Evolutionary conservation across 1,140 invertebrate genomes (phyloP), one percentile per base, ranked within the genome.

Genomic region (Cydia pomonella): DNA sequence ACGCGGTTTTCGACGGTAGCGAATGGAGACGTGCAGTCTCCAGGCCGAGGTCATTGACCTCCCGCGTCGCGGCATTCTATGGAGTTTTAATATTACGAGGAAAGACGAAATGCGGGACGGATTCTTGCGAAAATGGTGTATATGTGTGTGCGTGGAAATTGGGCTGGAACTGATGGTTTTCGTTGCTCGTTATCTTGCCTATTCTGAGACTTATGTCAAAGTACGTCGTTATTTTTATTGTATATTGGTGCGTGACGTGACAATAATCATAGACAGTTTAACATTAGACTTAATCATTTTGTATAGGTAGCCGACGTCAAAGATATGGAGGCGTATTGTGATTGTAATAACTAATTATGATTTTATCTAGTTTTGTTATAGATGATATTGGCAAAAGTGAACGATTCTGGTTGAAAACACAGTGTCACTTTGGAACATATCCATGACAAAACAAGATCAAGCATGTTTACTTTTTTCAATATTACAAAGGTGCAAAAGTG

Each of bases 41-140:
- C 64, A 33, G 16, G 27, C 27, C 1, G 23, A n/a, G 64, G 64
- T 69, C 64, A 18, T 33, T 33, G 64, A 69, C 64, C 64, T 23
- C 53, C 16, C 16, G 64, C 27, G 27, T 33, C 64, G 64, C 27
- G 29, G 64, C 33, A 69, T 69, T 69, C 64, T 69, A 69, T 69
- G 29, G 29, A 69, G 27, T 69, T 69, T 69, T 69, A 69, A 69
- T 69, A 69, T 69, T 69, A 18, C 64, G 29, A 69, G 27, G 29
- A 33, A 33, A 33, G 29, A 69, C 27, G 27, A 33, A 69, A 69
- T 33, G 25, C 53, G 53, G 18, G 53, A 23, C 53, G 53, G 53
- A 59, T 23, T 59, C 53, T 23, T 23, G 53, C 21, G 53, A 59
- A 59, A 59, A 59, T 53, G 13, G n/a, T 50, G 47, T 47, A 0